A percentile compares a stretch with the other conserved stretches of the same genome.
These are phyloP conservation scores for Nannobrachium achirus DNA, from an alignment of 2,113 vertebrate species.

Conservation along the genomic window DNA sequence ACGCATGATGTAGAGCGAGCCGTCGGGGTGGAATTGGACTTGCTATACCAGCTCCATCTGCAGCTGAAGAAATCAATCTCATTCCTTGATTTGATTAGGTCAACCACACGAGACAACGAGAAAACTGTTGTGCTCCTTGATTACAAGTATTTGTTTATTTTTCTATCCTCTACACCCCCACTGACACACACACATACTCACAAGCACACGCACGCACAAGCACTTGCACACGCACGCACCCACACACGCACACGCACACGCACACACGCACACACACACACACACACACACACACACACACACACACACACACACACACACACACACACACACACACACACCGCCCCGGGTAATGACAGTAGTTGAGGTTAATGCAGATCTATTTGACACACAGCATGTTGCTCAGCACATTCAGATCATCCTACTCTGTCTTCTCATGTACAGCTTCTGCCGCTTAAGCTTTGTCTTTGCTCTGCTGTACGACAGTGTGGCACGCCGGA, in stretches of 20 bases:
- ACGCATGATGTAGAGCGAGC: constrained; percentile 71
- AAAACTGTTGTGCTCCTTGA: constrained; percentile 71
- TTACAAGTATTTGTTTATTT: constrained; percentile 67
- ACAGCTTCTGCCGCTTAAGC: too few species aligned
- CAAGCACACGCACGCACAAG: too few species aligned
- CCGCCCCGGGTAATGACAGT: constrained; percentile 55
- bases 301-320: too few species aligned
- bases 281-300: too few species aligned
- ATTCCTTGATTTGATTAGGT: constrained; percentile 78
- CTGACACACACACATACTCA: constrained; percentile 25
- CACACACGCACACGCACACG: too few species aligned
- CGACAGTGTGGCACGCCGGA: too few species aligned
- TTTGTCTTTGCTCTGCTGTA: too few species aligned
- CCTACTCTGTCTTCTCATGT: too few species aligned
- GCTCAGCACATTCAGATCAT: constrained; percentile 12
- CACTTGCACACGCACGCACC: too few species aligned
- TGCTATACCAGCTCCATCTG: constrained; percentile 78
- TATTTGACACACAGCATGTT: constrained; percentile 65
- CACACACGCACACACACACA: too few species aligned
- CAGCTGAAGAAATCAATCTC: constrained; percentile 77
- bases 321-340: too few species aligned
- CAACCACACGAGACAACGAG: constrained; percentile 62
- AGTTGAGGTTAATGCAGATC: constrained; percentile 65
- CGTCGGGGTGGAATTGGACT: constrained; percentile 71
- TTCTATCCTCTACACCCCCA: constrained; percentile 14